These are phyloP conservation scores for Channa argus DNA, from an alignment of 2,113 vertebrate genomes.

Conservation along the genomic window DNA sequence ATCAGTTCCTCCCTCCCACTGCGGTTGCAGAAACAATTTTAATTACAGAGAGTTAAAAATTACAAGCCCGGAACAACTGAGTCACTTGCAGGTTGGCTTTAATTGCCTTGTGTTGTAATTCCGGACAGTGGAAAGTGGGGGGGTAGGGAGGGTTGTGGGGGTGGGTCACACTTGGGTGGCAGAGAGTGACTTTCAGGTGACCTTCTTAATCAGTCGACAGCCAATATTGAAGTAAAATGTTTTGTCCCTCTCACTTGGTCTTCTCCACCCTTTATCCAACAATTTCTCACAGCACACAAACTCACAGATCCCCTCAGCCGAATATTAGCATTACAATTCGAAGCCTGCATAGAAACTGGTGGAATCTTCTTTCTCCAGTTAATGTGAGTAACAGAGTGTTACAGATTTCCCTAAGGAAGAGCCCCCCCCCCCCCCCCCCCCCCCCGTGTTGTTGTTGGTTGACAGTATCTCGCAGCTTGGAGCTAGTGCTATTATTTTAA, in stretches of 20 bases:
- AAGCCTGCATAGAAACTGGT: slow-evolving; percentile 8
- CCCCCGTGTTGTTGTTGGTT: background rate
- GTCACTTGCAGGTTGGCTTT: slow-evolving; percentile 74
- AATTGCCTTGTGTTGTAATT: slow-evolving; percentile 80
- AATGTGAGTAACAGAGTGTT: slow-evolving; percentile 9
- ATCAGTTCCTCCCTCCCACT: slow-evolving; percentile 35
- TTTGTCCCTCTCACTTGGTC: slow-evolving; percentile 31
- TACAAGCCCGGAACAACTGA: slow-evolving; percentile 71
- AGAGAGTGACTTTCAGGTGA: slow-evolving; percentile 79
- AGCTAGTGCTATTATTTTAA: slow-evolving; percentile 9
- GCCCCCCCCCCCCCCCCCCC: no score
- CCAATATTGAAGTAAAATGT: slow-evolving; percentile 64
- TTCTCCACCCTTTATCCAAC: background rate
- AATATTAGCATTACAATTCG: slow-evolving; percentile 12
- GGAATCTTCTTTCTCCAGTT: slow-evolving; percentile 1
- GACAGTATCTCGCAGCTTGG: slow-evolving; percentile 24
- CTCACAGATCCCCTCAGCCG: background rate
- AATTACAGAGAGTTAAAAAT: slow-evolving; percentile 81
- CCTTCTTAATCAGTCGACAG: slow-evolving; percentile 80
- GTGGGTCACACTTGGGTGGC: slow-evolving; percentile 31
- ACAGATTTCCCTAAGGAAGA: background rate
- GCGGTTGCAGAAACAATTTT: slow-evolving; percentile 75
- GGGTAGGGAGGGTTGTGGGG: background rate
- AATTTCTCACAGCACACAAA: background rate
- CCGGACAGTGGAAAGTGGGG: slow-evolving; percentile 37